Percentiles rank a stretch among this genome's conserved stretches.
Conservation (phyloP, 2,113 vertebrate species). For the Galeopterus variegatus region DNA sequence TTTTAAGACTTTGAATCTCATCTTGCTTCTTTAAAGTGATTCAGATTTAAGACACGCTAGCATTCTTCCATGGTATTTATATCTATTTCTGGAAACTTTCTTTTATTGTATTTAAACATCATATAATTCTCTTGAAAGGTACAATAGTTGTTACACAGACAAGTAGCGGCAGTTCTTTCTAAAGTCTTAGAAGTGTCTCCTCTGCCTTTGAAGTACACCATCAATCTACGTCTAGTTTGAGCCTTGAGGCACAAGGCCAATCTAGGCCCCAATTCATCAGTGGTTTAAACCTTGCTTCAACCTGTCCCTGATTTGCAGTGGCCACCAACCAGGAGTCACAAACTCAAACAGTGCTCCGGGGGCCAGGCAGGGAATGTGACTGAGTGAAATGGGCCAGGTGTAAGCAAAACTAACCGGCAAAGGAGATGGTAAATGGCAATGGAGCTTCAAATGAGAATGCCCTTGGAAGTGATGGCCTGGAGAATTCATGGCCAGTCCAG, state of each 20-base stretch:
- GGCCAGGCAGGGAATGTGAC: conserved; percentile 74
- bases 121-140: conserved; percentile 83
- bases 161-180: conserved; percentile 82
- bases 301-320: conserved; percentile 80
- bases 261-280: conserved; percentile 76
- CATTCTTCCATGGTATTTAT: conserved; percentile 67
- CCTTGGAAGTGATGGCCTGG: not conserved
- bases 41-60: conserved; percentile 62
- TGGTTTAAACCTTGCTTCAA: conserved; percentile 81
- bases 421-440: not conserved
- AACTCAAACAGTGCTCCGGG: conserved; percentile 76
- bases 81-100: conserved; percentile 81
- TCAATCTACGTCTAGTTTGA: conserved; percentile 75
- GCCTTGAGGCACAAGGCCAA: conserved; percentile 79
- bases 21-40: conserved; percentile 61
- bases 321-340: conserved; percentile 78
- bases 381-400: conserved; percentile 69
- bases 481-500: not conserved
- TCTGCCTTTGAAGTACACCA: conserved; percentile 80
- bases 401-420: conserved; percentile 57
- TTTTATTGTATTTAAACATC: conserved; percentile 84
- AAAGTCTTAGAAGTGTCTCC: conserved; percentile 79
- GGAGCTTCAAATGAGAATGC: not conserved
- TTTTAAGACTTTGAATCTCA: conserved; percentile 66
- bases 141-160: conserved; percentile 76